Percentiles rank a stretch among this genome's conserved stretches.
These are phyloP conservation scores for Psilopsiagon aurifrons DNA, from an alignment of 2,113 vertebrate genomes.

Conservation along the genomic window DNA sequence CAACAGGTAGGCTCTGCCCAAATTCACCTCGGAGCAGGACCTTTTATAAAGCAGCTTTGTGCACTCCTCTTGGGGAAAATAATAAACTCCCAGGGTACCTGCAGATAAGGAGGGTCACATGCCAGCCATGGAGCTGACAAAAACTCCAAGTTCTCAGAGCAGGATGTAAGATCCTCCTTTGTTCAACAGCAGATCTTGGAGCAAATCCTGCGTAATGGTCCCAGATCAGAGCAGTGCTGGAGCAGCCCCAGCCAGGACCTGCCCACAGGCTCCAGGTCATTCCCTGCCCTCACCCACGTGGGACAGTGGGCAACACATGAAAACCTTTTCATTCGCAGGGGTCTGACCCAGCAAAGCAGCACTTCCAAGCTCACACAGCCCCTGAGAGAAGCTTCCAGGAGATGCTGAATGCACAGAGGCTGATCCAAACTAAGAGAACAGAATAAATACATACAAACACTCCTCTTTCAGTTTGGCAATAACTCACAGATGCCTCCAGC, in stretches of 20 bases:
- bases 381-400: neutral
- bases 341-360: neutral
- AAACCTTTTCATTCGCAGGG: neutral
- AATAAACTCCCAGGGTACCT: neutral
- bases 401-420: neutral
- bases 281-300: neutral
- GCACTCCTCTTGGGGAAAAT: neutral
- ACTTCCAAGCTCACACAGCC: neutral
- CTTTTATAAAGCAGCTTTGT: neutral
- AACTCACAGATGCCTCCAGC: neutral
- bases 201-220: neutral
- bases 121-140: neutral
- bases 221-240: neutral
- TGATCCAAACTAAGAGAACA: neutral
- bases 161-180: neutral
- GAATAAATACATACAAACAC: neutral
- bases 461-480: neutral
- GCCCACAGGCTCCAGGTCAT: rapidly evolving
- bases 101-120: neutral
- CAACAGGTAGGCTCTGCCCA: constrained; percentile 32
- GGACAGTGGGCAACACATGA: neutral
- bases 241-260: neutral
- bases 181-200: neutral
- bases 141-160: neutral
- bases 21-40: neutral